Base-by-base conservation (phyloP, 2,113 vertebrate species). In the Carassius carassius region DNA sequence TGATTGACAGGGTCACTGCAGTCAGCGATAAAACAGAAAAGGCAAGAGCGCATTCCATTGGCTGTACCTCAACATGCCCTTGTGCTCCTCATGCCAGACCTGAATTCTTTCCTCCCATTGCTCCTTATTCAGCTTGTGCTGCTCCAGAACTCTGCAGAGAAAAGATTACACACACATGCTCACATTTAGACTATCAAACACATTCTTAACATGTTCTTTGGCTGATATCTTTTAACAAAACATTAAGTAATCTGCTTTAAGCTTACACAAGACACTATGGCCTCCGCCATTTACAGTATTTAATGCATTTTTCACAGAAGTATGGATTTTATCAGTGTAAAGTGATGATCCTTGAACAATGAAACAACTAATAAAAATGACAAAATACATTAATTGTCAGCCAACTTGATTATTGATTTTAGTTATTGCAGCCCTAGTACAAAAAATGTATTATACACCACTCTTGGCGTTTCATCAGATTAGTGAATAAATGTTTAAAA, bases 81-180 rank as follows among this genome's bases (percentile, higher is more conserved):
- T 95, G 91, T 99, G 98, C 16, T 99, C 98, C 87, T 99, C 97
- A 2, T 99, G 98, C 98, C 98, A 99, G 87, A 99, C 97, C 88
- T 99, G 98, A 94, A 99, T 99, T 88, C 98, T 95, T 89, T 99
- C 98, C 88, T 99, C 98, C 98, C 98, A 99, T 86, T 99, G 98
- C 87, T 99, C 98, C 89, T 99, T 99, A 90, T 96, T 97, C 87
- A 99, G 96, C 81, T 99, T 99, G 92, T 99, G 98, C 92, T 99
- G 98, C 86, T 99, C 98, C 93, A 99, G 91, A 86, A 99, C 98
- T 90, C 98, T 99, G 88, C 35, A 83, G 91, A 92, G 58, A 19
- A 62, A 54, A 81, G 44, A 81, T 14, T 49, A 11, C 23, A 63
- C 23, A 76, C 47, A 76, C 72, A 75, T 16, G 67, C 32, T 47